Evolutionary conservation across 1,140 invertebrate species (phyloP), one percentile per base, ranked within the genome.

Genomic region (Dryas iulia): DNA sequence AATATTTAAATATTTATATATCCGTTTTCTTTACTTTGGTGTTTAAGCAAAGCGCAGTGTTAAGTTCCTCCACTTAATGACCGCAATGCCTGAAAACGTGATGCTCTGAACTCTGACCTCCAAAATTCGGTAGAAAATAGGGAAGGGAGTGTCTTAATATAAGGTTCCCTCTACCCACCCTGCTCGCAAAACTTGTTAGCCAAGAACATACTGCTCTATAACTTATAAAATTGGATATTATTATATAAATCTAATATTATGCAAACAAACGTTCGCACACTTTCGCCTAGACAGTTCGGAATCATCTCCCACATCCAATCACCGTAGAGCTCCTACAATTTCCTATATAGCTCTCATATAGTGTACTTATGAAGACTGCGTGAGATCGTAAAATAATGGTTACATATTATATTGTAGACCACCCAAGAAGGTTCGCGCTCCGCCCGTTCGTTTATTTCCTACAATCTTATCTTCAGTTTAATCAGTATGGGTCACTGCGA

Each of bases 261-360:
- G 81, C 83, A 76, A 83, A 84, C 71, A 78, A 70, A 65, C 77
- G 72, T 79, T 82, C 80, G 76, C 78, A 81, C 81, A 89, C 87
- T 89, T 87, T 89, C 87, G 77, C 87, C 82, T 79, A 85, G 83
- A 86, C 83, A 84, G 78, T 81, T 82, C 78, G 75, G 74, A 82
- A 72, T 83, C 85, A 65, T 77, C 52, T 73, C 39, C 33, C 57
- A 64, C 63, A 59, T 53, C 39, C 62, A 65, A 65, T 24, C 14
- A 60, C 53, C 18, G 56, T 52, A 35, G 60, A 69, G 26, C 67
- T 69, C 30, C 14, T 47, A 30, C 52, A 61, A 65, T 70, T 70
- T 70, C 57, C 62, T 72, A n/a, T 62, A 74, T n/a, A 60, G 53
- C 56, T 53, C 62, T 59, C 30, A 64, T 70, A 65, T 70, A 31